Conservation (phyloP, 2,888 invertebrate species). For the Perizoma flavofasciatum region DNA sequence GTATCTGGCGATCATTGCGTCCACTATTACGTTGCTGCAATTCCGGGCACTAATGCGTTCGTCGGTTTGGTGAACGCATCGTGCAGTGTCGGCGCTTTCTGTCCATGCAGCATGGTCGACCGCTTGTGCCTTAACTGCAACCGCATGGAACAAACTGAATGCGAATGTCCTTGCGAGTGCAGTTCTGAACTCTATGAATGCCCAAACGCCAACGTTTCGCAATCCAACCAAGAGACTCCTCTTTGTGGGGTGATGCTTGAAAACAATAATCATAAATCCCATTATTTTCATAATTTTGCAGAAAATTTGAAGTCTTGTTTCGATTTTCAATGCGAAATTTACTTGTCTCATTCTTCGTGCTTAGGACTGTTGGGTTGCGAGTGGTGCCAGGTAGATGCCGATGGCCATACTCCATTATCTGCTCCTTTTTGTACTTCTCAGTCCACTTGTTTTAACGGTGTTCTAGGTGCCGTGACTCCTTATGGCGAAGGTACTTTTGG, state of each 20-base stretch:
- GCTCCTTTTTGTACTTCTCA: slow-evolving; percentile 92
- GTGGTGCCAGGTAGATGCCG: slow-evolving; percentile 93
- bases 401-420: slow-evolving; percentile 87
- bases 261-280: slow-evolving; percentile 76
- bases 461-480: slow-evolving; percentile 92
- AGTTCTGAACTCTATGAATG: slow-evolving; percentile 79
- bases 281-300: slow-evolving; percentile 78
- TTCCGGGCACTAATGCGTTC: slow-evolving; percentile 94
- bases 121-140: slow-evolving; percentile 95
- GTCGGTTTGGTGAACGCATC: slow-evolving; percentile 94
- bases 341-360: slow-evolving; percentile 86
- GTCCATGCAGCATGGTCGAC: slow-evolving; percentile 96
- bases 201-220: slow-evolving; percentile 60
- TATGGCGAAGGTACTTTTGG: slow-evolving; percentile 89
- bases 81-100: slow-evolving; percentile 92
- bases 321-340: slow-evolving; percentile 87
- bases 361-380: slow-evolving; percentile 93
- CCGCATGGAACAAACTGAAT: slow-evolving; percentile 96
- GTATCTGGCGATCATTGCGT: slow-evolving; percentile 95
- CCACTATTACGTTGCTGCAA: slow-evolving; percentile 91
- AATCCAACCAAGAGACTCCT: slow-evolving; percentile 62
- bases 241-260: slow-evolving; percentile 77
- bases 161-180: slow-evolving; percentile 98
- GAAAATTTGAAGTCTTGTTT: slow-evolving; percentile 86
- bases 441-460: slow-evolving; percentile 93